Percentiles rank a stretch among this genome's conserved stretches.
Evolutionary conservation across 2,888 invertebrate species (phyloP).

Genomic region (Liopterus haemorrhoidalis): DNA sequence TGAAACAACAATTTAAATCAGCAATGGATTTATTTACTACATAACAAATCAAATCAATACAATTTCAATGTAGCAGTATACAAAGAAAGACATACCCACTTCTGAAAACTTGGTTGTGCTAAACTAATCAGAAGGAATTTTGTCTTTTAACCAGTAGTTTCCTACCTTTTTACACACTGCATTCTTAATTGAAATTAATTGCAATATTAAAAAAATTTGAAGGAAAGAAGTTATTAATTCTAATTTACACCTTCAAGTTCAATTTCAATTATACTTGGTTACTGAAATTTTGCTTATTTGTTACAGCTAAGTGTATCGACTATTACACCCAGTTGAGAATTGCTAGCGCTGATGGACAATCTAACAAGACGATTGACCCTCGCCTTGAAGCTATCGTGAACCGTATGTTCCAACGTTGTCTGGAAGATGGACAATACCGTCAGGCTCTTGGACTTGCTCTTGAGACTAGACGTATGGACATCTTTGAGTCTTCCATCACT

Average conservation of each 20-base stretch:
- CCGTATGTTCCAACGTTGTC: constrained; percentile 93
- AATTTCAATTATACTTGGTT: constrained; percentile 6
- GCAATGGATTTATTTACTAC: no score
- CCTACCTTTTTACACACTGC: no score
- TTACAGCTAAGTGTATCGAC: constrained; percentile 89
- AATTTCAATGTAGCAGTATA: no score
- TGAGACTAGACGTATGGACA: constrained; percentile 95
- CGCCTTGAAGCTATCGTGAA: constrained; percentile 90
- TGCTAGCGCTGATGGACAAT: constrained; percentile 63
- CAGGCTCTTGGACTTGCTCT: constrained; percentile 95
- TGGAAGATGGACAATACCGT: constrained; percentile 89
- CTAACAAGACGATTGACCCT: constrained; percentile 66
- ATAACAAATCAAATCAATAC: no score
- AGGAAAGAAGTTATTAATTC: background rate
- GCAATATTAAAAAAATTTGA: no score
- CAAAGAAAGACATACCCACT: no score
- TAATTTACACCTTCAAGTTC: constrained; percentile 1
- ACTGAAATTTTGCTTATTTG: constrained; percentile 22
- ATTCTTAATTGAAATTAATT: no score
- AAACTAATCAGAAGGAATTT: no score
- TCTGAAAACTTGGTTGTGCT: no score
- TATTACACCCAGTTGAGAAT: constrained; percentile 87
- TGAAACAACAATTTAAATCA: no score
- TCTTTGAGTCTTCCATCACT: constrained; percentile 87
- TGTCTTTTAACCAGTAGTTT: no score